Conservation (phyloP, 2,113 vertebrate genomes). For the Bufo gargarizans region DNA sequence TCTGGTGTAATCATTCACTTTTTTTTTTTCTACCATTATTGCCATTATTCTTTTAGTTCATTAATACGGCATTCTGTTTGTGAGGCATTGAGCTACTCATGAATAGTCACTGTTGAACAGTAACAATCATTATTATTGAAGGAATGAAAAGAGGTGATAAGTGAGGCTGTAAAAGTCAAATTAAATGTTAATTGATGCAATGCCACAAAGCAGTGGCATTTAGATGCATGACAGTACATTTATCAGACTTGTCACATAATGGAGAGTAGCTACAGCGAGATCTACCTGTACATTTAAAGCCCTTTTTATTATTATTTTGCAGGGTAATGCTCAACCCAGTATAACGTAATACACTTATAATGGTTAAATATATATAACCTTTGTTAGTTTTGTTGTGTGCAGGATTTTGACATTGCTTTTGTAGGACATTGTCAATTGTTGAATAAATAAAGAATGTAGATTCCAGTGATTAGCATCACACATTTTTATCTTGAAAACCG, state of each 20-base stretch:
- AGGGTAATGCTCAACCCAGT: background rate
- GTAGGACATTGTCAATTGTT: constrained; percentile 2
- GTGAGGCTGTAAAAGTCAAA: constrained; percentile 75
- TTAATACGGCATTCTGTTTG: constrained; percentile 63
- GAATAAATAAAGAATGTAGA: background rate
- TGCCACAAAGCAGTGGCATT: constrained; percentile 65
- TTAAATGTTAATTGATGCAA: constrained; percentile 79
- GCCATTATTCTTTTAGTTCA: constrained; percentile 66
- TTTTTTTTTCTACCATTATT: constrained; percentile 45
- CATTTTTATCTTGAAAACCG: constrained; percentile 33
- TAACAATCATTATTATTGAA: constrained; percentile 69
- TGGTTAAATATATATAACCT: constrained; percentile 2
- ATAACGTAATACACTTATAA: background rate
- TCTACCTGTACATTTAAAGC: constrained; percentile 58
- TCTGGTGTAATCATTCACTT: background rate
- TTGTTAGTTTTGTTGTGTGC: constrained; percentile 21
- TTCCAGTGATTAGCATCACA: constrained; percentile 30
- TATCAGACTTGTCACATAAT: constrained; percentile 70
- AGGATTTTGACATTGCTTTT: constrained; percentile 21
- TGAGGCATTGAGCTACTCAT: constrained; percentile 66
- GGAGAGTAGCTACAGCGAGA: constrained; percentile 61
- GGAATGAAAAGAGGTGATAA: constrained; percentile 70
- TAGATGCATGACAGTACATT: constrained; percentile 64
- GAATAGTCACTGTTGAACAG: constrained; percentile 70
- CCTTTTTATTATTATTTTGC: constrained; percentile 55